Evolutionary conservation across 2,113 vertebrate species (phyloP), one percentile per base, ranked within the genome.

Genomic region (Barbus barbus): DNA sequence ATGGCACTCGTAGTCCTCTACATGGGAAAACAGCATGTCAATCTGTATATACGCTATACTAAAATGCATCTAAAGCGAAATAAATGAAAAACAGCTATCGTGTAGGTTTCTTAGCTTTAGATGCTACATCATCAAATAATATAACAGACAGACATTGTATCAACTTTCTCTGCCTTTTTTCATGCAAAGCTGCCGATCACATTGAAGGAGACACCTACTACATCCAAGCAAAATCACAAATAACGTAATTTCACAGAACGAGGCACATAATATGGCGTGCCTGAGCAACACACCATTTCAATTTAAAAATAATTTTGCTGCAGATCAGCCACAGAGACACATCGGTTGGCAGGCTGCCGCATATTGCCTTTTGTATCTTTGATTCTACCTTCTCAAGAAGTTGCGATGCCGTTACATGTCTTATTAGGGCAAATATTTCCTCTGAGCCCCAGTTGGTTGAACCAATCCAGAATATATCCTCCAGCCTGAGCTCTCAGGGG

Each of bases 381-480:
- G 60, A 86, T n/a, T 78, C 79, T 41, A 12, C 65, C 41, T 38
- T 61, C 84, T 76, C 78, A 31, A 89, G 88, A 92, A 92, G 84
- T 92, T 91, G 83, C 81, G 80, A 83, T 83, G 85, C 63, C 86
- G 83, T 84, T 88, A 83, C 88, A 88, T 69, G 74, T 88, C 84
- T 90, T 92, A 90, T 93, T 89, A 88, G 87, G 91, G 81, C 89
- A 91, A 93, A 93, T 93, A 93, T 93, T 92, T 93, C 86, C 86
- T 89, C 84, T 75, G 91, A 94, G 91, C 91, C 92, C 87, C 85
- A 78, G 87, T 89, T 78, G 90, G 91, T 89, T 90, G 91, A 92
- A 88, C 89, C 91, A 85, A 92, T 92, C 91, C 89, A 89, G 90
- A 94, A 91, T 86, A 90, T 90, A 90, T 94, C 91, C 92, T 91